Conservation (phyloP, 1,140 invertebrate genomes). For the Chironomus striatipennis region DNA sequence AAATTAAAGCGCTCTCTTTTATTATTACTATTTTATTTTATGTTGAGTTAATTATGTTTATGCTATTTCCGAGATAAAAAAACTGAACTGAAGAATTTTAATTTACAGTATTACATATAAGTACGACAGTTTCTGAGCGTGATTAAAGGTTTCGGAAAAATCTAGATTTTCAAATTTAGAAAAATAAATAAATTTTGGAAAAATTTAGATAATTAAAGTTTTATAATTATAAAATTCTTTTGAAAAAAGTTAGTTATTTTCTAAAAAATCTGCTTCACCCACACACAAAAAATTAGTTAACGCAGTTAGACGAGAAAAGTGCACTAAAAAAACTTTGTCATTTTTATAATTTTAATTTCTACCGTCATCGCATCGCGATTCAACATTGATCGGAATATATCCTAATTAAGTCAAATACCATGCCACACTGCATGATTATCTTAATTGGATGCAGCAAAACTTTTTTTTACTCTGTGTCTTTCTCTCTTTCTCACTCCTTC, state of each 20-base stretch:
- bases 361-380: constrained; percentile 3
- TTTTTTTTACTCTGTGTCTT: not conserved
- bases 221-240: too few species aligned
- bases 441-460: constrained; percentile 10
- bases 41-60: not conserved
- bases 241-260: too few species aligned
- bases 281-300: too few species aligned
- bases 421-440: constrained; percentile 11
- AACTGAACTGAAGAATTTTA: too few species aligned
- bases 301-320: not conserved
- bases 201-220: too few species aligned
- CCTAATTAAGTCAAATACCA: constrained; percentile 11
- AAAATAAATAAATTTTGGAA: too few species aligned
- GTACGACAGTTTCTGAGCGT: too few species aligned
- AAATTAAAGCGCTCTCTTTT: not conserved
- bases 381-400: constrained; percentile 1
- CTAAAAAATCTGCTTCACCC: too few species aligned
- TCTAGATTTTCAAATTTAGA: too few species aligned
- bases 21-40: not conserved
- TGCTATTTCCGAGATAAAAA: too few species aligned
- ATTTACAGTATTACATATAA: too few species aligned
- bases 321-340: not conserved
- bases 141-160: too few species aligned
- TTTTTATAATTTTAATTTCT: not conserved
- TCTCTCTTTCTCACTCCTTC: not conserved